These are phyloP conservation scores for Cheumatopsyche charites DNA, from an alignment of 1,140 invertebrate genomes.

Conservation along the genomic window DNA sequence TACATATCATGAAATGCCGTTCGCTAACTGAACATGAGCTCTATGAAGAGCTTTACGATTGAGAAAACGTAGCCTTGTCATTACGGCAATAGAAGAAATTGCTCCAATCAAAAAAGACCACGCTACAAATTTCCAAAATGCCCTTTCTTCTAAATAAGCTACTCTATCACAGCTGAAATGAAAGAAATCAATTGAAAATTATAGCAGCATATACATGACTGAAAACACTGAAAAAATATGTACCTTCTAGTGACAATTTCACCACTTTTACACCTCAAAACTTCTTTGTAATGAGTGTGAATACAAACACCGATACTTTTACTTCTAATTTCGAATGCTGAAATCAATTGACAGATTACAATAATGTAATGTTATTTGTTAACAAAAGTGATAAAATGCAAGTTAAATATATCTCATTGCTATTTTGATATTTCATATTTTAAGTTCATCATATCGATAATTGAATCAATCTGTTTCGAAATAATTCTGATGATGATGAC, in stretches of 20 bases:
- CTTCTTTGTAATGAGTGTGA: conserved; percentile 73
- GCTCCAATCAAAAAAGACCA: conserved; percentile 72
- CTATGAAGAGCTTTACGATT: conserved; percentile 56
- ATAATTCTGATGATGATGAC: too few species aligned
- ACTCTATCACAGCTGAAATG: conserved; percentile 69
- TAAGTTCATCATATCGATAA: too few species aligned
- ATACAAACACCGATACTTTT: conserved; percentile 73
- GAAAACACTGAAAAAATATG: neutral
- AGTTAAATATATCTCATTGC: too few species aligned
- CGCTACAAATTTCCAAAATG: conserved; percentile 85
- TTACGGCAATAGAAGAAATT: conserved; percentile 62
- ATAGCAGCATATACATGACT: conserved; percentile 6
- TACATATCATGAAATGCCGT: conserved; percentile 54
- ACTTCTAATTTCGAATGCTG: conserved; percentile 74
- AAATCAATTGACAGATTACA: conserved; percentile 39
- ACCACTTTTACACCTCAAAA: conserved; percentile 71
- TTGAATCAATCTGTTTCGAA: too few species aligned
- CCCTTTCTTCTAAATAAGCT: conserved; percentile 74
- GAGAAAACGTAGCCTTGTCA: conserved; percentile 57
- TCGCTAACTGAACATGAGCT: conserved; percentile 56
- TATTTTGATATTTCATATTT: too few species aligned
- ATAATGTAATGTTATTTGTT: too few species aligned
- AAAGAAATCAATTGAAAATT: neutral
- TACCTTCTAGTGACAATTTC: conserved; percentile 73
- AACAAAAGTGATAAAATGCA: too few species aligned